Base-by-base conservation (phyloP, 2,113 vertebrate species). In the Macquaria ambigua region DNA sequence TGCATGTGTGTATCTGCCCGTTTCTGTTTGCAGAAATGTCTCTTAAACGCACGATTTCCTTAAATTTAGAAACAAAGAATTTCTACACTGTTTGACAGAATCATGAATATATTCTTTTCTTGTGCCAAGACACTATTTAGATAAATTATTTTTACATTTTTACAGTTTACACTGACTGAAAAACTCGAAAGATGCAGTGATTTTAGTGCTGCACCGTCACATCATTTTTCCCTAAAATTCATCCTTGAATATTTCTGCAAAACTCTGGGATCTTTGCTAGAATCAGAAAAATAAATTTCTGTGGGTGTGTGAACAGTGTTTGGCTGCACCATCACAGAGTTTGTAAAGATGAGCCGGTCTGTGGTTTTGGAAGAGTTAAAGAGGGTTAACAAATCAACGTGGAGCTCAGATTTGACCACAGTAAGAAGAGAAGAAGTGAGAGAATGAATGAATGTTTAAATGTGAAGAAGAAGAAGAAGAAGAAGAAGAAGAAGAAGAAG, bases 371-470 rank as follows among this genome's bases (percentile, higher is more conserved):
- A 67, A 67, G 25, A 46, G 61, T 34, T 7, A 39, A 81, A 74
- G 72, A 68, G 34, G 58, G 31, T 80, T 63, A 70, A 81, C 74
- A 84, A 69, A 81, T 79, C 72, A 64, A 23, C 46, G 7, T 14
- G 68, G 43, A 74, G 74, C 25, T 82, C 4, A 63, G 52, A 43
- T 81, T 75, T 58, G 31, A 84, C 50, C 77, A 7, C 69, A 64
- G 70, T 10, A 20, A 58, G 64, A 48, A 5, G 41, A 59, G 70
- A 79, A 43, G 41, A 83, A 66, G 75, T 39, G 71, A 0, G 7
- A 23, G 9, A 12, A 52, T 28, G 80, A 34, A 62, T 37, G 23
- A 50, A 56, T 20, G 34, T 39, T 64, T 16, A 43, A 78, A 68
- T 37, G 18, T 55, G 9, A 46, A 34, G 8, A 23, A 43, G 39